Evolutionary conservation across 2,113 vertebrate genomes (phyloP), one percentile per base, ranked within the genome.

Genomic region (Chloroceryle aenea): DNA sequence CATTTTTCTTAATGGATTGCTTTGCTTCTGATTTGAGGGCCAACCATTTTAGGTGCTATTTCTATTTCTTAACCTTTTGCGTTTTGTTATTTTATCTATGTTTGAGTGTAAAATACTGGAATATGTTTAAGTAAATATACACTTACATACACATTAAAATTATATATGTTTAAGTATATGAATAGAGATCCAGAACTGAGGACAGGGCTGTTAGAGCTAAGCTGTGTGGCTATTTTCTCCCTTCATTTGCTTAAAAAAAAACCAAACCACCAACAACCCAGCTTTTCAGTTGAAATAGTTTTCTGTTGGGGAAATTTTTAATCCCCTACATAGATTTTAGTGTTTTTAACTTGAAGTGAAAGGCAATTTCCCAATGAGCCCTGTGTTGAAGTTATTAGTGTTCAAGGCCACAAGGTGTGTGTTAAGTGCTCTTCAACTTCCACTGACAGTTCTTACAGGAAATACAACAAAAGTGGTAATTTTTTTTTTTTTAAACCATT

Each of bases 351-450:
- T 77, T 50, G 48, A 90, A 77, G 21, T 71, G 15, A 78, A 81
- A 78, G 75, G 64, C 56, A 32, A 50, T 94, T 91, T 89, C 69
- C 77, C 40, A 36, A 4, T 63, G 29, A 94, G 53, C 43, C n/a
- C 40, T 72, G 20, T 36, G 23, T 55, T 77, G 64, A 86, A 86
- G 42, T 90, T 76, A 71, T 53, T 73, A 58, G 58, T 69, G 87
- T 81, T 82, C 29, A 72, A 89, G 58, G 58, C 87, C 53, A 66
- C 17, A 12, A 87, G 66, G 43, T 76, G 4, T 48, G 21, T 61
- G 42, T 55, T 87, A 75, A 94, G 67, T 87, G 71, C 78, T 85
- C 73, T 95, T 89, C 80, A 92, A 25, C 56, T 68, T 92, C 62
- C 19, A 1, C 48, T 75, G 76, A 81, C 80, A 81, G 32, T 81